Percentiles rank a stretch among this genome's conserved stretches.
Evolutionary conservation across 1,140 invertebrate species (phyloP).

Genomic region (Drosophila eugracilis): DNA sequence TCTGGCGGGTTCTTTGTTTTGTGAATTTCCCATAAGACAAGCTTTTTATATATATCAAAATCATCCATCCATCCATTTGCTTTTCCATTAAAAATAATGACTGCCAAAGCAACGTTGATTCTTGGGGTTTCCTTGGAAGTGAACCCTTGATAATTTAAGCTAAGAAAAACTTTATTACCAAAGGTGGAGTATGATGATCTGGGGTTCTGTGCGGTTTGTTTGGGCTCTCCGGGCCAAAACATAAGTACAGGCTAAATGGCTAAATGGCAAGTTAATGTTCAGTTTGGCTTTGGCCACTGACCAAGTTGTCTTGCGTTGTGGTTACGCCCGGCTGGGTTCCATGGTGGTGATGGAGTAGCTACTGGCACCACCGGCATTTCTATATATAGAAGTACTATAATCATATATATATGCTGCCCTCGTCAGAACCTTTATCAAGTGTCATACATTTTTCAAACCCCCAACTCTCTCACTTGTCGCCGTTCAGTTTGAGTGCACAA

Average conservation of each 20-base stretch:
- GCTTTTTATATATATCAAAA: constrained; percentile 2
- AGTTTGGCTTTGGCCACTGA: constrained; percentile 46
- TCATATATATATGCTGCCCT: constrained; percentile 32
- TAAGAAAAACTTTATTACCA: constrained; percentile 37
- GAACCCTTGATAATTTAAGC: constrained; percentile 32
- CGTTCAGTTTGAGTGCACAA: constrained; percentile 77
- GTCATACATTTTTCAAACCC: constrained; percentile 49
- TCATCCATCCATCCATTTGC: constrained; percentile 15
- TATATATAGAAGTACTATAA: constrained; percentile 2
- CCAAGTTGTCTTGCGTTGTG: constrained; percentile 44
- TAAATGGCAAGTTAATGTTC: constrained; percentile 71
- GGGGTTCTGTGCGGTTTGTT: constrained; percentile 28
- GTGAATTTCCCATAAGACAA: constrained; percentile 8
- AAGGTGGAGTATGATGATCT: constrained; percentile 11
- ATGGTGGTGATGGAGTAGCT: constrained; percentile 36
- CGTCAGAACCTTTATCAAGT: constrained; percentile 65
- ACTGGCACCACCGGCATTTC: constrained; percentile 29
- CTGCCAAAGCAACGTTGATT: constrained; percentile 15
- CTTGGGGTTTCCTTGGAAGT: constrained; percentile 38
- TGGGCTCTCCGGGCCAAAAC: constrained; percentile 39
- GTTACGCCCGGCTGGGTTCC: constrained; percentile 68
- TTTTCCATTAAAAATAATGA: constrained; percentile 37
- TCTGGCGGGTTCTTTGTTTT: constrained; percentile 13
- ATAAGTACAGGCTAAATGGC: constrained; percentile 53
- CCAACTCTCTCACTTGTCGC: constrained; percentile 56